Percentiles rank a stretch among this genome's conserved stretches.
Conservation (phyloP, 2,113 vertebrate species). For the Rissa tridactyla region DNA sequence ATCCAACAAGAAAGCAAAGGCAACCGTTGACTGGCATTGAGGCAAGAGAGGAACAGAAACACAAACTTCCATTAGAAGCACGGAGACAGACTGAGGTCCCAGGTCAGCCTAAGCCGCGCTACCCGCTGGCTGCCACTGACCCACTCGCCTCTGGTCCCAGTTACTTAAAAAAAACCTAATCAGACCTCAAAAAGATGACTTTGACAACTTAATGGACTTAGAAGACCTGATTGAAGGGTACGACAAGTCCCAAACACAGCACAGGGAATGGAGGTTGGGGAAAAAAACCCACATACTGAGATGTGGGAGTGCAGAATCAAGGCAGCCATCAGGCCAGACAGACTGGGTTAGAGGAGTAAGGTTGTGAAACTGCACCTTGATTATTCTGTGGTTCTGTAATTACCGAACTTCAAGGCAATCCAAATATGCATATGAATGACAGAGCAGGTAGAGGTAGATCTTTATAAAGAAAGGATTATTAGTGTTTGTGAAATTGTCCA, state of each 20-base stretch:
- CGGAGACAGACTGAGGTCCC: background rate
- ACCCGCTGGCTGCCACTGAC: background rate
- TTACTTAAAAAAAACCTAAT: background rate
- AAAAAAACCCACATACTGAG: background rate
- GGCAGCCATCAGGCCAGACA: background rate
- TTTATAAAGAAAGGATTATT: constrained; percentile 6
- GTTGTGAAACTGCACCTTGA: background rate
- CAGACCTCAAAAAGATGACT: background rate
- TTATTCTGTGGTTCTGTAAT: constrained; percentile 1
- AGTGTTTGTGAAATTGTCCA: background rate
- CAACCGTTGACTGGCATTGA: background rate
- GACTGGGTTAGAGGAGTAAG: background rate
- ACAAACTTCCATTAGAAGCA: background rate
- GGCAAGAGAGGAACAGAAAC: background rate
- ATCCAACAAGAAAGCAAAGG: background rate
- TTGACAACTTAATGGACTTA: background rate
- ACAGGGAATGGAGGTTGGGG: background rate
- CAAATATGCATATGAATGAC: background rate
- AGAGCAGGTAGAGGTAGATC: constrained; percentile 3
- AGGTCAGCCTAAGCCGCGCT: background rate
- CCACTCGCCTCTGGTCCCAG: background rate
- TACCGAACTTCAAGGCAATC: constrained; percentile 36
- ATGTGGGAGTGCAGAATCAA: background rate
- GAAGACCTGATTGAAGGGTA: background rate
- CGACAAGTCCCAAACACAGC: background rate